phyloP scores from a whole-genome alignment of 2,113 vertebrate species.

The Charadrius vociferus region DNA sequence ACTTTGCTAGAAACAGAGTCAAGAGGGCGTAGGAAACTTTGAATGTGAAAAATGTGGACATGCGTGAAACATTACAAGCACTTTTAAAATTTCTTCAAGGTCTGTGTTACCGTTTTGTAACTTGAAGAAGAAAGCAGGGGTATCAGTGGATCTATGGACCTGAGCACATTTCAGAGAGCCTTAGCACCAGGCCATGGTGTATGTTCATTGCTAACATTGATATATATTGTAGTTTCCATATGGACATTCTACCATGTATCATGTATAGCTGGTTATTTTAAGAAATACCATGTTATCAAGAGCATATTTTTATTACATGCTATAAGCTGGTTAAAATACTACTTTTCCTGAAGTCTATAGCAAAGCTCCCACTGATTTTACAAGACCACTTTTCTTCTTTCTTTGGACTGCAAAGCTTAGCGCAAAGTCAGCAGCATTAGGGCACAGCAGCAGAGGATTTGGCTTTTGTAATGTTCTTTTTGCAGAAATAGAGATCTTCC shows the following conservation, averaged over 20 bases:
- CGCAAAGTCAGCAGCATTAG: not conserved
- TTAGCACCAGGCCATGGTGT: no score
- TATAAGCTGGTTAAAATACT: not conserved
- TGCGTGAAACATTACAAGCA: not conserved
- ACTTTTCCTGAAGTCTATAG: not conserved
- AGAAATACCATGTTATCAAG: not conserved
- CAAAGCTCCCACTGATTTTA: not conserved
- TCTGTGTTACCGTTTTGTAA: not conserved
- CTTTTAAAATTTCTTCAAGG: not conserved
- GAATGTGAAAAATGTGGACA: not conserved
- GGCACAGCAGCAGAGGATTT: not conserved
- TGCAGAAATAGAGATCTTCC: not conserved
- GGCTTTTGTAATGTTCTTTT: not conserved
- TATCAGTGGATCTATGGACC: not conserved
- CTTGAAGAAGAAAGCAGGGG: not conserved
- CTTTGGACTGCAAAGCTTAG: not conserved
- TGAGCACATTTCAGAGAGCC: not conserved
- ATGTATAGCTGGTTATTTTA: not conserved
- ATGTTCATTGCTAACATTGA: not conserved
- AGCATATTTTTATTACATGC: accelerated
- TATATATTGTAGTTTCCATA: not conserved
- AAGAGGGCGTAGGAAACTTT: not conserved
- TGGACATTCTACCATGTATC: not conserved
- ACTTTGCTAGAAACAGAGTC: not conserved
- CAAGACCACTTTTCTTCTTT: not conserved